phyloP scores from a whole-genome alignment of 2,888 invertebrate genomes.

The Xanthia togata region DNA sequence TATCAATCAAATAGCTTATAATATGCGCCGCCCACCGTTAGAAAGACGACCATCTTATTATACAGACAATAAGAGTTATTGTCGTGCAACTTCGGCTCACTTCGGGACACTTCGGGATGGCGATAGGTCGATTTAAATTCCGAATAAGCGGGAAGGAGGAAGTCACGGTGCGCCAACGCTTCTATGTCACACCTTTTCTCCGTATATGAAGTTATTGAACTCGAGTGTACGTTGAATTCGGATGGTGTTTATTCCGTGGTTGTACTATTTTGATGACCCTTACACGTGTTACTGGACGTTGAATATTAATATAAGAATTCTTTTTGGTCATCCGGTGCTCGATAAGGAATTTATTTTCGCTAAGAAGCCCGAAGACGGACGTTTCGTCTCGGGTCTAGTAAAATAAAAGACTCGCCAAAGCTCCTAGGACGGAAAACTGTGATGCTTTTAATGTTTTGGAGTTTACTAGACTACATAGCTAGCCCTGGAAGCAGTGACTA shows the following conservation, averaged over 20 bases:
- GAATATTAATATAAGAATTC: conserved; percentile 53
- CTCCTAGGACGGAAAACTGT: background rate
- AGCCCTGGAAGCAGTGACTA: background rate
- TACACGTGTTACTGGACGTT: conserved; percentile 61
- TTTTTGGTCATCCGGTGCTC: conserved; percentile 36
- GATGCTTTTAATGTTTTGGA: background rate
- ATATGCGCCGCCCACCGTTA: conserved; percentile 81
- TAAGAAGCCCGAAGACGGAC: background rate
- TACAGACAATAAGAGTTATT: conserved; percentile 73
- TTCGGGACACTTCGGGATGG: conserved; percentile 79
- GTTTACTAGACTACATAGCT: background rate
- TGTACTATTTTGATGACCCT: conserved; percentile 68
- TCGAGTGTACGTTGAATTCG: conserved; percentile 71
- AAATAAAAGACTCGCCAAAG: background rate
- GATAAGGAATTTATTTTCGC: background rate
- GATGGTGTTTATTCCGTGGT: conserved; percentile 73
- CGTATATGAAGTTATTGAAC: conserved; percentile 88
- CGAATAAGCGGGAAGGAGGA: conserved; percentile 90
- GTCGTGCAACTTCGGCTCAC: conserved; percentile 66
- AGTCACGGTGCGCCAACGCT: conserved; percentile 85
- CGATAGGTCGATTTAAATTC: conserved; percentile 89
- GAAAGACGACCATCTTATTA: conserved; percentile 72
- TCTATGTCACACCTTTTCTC: conserved; percentile 90
- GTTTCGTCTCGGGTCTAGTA: background rate
- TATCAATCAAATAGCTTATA: conserved; percentile 88